These are phyloP conservation scores for Cloeon dipterum DNA, from an alignment of 2,888 invertebrate species.

Conservation along the genomic window DNA sequence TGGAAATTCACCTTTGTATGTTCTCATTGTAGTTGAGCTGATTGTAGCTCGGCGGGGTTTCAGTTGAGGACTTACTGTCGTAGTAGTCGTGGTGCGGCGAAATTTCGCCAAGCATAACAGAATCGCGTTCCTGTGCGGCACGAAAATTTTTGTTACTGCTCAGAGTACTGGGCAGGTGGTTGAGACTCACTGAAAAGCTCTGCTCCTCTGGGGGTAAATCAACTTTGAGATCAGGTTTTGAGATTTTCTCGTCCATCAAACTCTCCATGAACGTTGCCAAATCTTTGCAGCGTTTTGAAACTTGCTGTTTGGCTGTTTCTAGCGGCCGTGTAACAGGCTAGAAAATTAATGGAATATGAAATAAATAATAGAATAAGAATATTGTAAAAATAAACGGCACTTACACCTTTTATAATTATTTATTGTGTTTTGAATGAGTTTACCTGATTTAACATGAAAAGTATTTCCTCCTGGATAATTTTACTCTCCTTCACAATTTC, in stretches of 20 bases:
- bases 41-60: slow-evolving; percentile 61
- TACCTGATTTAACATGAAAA: slow-evolving; percentile 42
- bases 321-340: slow-evolving; percentile 23
- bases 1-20: slow-evolving; percentile 30
- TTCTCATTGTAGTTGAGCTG: slow-evolving; percentile 72
- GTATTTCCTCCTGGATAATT: slow-evolving; percentile 37
- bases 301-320: slow-evolving; percentile 36
- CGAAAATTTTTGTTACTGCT: slow-evolving; percentile 8
- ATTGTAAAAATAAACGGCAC: neutral
- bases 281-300: slow-evolving; percentile 45
- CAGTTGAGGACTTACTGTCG: slow-evolving; percentile 56
- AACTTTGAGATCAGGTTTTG: slow-evolving; percentile 31
- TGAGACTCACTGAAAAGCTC: slow-evolving; percentile 39
- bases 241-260: slow-evolving; percentile 41
- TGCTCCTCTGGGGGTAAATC: slow-evolving; percentile 32
- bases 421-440: slow-evolving; percentile 8
- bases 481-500: slow-evolving; percentile 34
- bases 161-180: slow-evolving; percentile 11
- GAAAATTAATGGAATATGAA: slow-evolving; percentile 2
- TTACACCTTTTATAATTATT: neutral
- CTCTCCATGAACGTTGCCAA: slow-evolving; percentile 52
- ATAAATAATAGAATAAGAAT: too few species aligned
- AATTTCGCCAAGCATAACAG: slow-evolving; percentile 62
- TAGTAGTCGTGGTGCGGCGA: slow-evolving; percentile 63
- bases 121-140: slow-evolving; percentile 39